Percentiles rank a stretch among this genome's conserved stretches.
Evolutionary conservation across 2,888 invertebrate species (phyloP).

Genomic region (Caenorhabditis sp.): DNA sequence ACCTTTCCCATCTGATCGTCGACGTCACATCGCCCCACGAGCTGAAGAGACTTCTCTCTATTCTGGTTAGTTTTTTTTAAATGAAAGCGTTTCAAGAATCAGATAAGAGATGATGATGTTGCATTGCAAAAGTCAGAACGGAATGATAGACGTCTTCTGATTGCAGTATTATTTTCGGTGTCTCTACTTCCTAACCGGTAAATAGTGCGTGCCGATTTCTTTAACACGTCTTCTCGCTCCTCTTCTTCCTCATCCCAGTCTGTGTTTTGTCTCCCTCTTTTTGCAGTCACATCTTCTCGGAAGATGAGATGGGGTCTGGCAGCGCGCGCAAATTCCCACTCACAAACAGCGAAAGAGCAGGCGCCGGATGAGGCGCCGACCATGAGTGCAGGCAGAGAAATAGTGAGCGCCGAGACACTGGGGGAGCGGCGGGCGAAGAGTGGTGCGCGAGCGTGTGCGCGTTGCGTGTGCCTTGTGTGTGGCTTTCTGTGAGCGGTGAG

Average conservation of each 20-base stretch:
- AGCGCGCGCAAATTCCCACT: slow-evolving; percentile 9
- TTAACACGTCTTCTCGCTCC: neutral
- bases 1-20: slow-evolving; percentile 54
- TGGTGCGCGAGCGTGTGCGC: slow-evolving; percentile 47
- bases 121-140: neutral
- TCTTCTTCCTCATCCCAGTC: slow-evolving; percentile 3
- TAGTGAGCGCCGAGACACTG: slow-evolving; percentile 47
- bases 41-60: slow-evolving; percentile 50
- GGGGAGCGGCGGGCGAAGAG: slow-evolving; percentile 25
- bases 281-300: slow-evolving; percentile 1
- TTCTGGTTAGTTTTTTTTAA: slow-evolving; percentile 48
- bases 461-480: slow-evolving; percentile 46
- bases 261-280: slow-evolving; percentile 1
- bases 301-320: neutral
- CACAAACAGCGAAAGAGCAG: slow-evolving; percentile 19
- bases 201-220: neutral
- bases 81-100: neutral
- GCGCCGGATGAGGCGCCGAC: slow-evolving; percentile 14
- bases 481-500: slow-evolving; percentile 38
- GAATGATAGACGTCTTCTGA: neutral
- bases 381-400: slow-evolving; percentile 46
- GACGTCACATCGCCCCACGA: slow-evolving; percentile 47
- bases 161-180: neutral
- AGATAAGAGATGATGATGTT: neutral
- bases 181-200: neutral